phyloP scores from a whole-genome alignment of 2,888 invertebrate genomes.

The Antheraea assamensis region DNA sequence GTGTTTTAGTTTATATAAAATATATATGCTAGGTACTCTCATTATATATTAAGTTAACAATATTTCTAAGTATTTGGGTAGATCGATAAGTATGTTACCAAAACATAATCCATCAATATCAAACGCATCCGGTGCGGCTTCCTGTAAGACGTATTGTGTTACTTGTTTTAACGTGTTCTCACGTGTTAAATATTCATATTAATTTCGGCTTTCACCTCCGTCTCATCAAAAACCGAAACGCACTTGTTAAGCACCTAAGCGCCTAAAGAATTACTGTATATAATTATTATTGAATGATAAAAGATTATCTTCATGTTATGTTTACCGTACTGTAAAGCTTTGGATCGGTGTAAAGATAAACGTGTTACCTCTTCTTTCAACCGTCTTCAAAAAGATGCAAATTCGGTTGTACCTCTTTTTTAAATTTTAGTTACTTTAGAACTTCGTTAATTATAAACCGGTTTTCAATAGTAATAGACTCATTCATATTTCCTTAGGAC shows the following conservation, averaged over 20 bases:
- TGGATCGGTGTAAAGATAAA: too few relatives aligned
- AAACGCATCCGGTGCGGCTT: constrained; percentile 47
- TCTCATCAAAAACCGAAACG: not conserved
- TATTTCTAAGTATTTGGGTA: not conserved
- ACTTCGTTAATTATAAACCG: too few relatives aligned
- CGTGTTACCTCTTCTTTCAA: too few relatives aligned
- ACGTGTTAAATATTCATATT: constrained; percentile 7
- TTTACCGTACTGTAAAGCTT: too few relatives aligned
- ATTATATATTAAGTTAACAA: not conserved
- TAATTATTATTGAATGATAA: not conserved
- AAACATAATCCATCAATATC: constrained; percentile 60
- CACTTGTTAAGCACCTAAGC: not conserved
- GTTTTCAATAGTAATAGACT: too few relatives aligned
- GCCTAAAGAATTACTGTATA: not conserved
- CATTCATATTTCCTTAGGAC: too few relatives aligned
- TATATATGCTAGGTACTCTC: not conserved
- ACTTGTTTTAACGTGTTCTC: constrained; percentile 33
- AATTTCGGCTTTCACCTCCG: not conserved
- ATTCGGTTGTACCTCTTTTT: too few relatives aligned
- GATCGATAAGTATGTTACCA: constrained; percentile 28
- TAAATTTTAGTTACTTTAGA: too few relatives aligned
- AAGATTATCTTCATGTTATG: too few relatives aligned
- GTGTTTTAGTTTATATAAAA: not conserved
- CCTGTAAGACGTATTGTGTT: constrained; percentile 41
- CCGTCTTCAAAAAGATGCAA: too few relatives aligned